phyloP scores from a whole-genome alignment of 30 jellyfish, hydroid and myxozoan genomes.

The Pseudorhiza aurosa region DNA sequence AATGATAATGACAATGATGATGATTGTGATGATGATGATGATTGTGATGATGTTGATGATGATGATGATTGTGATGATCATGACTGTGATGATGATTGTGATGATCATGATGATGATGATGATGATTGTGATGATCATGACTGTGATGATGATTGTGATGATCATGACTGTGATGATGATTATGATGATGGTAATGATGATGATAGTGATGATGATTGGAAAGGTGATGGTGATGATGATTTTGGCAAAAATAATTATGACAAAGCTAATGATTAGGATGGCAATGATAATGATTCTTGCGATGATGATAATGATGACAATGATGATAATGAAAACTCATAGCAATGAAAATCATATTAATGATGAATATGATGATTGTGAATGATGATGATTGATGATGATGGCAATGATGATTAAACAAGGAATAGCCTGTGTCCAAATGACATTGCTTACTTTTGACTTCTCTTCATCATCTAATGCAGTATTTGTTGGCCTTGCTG shows the following conservation, averaged over 20 bases:
- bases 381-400: conserved; percentile 41
- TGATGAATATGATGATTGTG: conserved; percentile 23
- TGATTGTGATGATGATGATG: too few species aligned
- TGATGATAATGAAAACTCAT: conserved; percentile 23
- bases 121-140: too few species aligned
- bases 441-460: conserved; percentile 92
- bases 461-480: conserved; percentile 93
- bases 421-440: background rate
- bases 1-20: conserved; percentile 1
- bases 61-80: too few species aligned
- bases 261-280: conserved; percentile 24
- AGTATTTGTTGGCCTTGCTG: conserved; percentile 65
- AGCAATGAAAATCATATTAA: conserved; percentile 9
- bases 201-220: too few species aligned
- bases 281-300: conserved; percentile 12
- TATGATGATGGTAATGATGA: too few species aligned
- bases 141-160: too few species aligned
- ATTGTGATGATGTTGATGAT: too few species aligned
- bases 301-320: conserved; percentile 37
- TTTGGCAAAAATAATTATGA: background rate
- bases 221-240: too few species aligned
- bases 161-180: too few species aligned
- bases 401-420: background rate
- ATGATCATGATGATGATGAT: too few species aligned
- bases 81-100: too few species aligned